These are phyloP conservation scores for Microplitis manilae DNA, from an alignment of 2,888 invertebrate genomes.

Conservation along the genomic window DNA sequence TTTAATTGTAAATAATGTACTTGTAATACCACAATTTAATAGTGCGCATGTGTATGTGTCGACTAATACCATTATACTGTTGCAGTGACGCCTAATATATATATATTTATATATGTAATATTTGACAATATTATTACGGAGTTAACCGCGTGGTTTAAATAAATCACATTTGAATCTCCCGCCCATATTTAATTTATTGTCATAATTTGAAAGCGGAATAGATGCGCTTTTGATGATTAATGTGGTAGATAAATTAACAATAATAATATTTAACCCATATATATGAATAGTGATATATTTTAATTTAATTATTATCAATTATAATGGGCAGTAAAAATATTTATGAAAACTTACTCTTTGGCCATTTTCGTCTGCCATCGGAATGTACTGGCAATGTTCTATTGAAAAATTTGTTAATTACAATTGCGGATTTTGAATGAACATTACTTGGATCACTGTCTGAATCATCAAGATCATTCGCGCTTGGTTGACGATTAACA, in stretches of 20 bases:
- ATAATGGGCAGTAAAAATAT: too few relatives aligned
- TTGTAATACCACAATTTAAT: not conserved
- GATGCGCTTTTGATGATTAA: conserved; percentile 12
- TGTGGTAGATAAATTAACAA: conserved; percentile 26
- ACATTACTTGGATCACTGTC: conserved; percentile 62
- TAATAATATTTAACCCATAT: not conserved
- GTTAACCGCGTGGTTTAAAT: not conserved
- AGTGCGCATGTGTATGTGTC: not conserved
- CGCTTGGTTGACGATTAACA: conserved; percentile 36
- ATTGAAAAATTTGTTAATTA: conserved; percentile 72
- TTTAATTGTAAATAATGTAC: not conserved
- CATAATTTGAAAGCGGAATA: not conserved
- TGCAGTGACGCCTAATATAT: too few relatives aligned
- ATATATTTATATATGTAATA: too few relatives aligned
- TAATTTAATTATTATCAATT: too few relatives aligned
- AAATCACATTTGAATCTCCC: not conserved
- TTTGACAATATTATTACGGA: not conserved
- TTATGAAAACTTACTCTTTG: conserved; percentile 71
- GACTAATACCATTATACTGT: too few relatives aligned
- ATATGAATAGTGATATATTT: not conserved
- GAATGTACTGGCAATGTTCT: conserved; percentile 71
- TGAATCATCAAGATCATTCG: conserved; percentile 47
- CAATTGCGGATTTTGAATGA: conserved; percentile 70
- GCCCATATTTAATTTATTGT: not conserved
- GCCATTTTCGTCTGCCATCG: conserved; percentile 68